These are phyloP conservation scores for Cebidichthys violaceus DNA, from an alignment of 2,113 vertebrate genomes.

Conservation along the genomic window DNA sequence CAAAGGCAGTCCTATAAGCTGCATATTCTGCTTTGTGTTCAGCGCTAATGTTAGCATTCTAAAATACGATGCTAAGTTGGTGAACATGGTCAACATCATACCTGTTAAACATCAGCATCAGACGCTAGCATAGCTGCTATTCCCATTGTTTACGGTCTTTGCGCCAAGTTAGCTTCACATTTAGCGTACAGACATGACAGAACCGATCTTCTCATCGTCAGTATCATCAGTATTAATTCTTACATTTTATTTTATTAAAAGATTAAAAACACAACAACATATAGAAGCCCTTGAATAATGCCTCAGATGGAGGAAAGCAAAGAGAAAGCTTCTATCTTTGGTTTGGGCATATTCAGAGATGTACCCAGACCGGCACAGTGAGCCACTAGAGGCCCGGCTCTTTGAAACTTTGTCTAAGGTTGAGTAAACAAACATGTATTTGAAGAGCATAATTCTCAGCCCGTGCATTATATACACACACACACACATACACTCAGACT, in stretches of 20 bases:
- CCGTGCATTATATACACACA: slow-evolving; percentile 6
- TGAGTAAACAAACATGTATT: slow-evolving; percentile 61
- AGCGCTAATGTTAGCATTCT: neutral
- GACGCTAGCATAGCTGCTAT: no score
- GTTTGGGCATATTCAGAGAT: slow-evolving; percentile 10
- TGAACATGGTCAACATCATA: neutral
- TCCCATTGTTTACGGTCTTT: no score
- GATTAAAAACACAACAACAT: neutral
- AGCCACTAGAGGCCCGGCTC: slow-evolving; percentile 31
- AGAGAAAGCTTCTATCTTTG: slow-evolving; percentile 25
- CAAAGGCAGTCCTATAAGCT: neutral
- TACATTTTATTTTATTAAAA: neutral
- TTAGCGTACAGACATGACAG: no score
- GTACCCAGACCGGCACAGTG: neutral
- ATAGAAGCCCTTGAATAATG: neutral
- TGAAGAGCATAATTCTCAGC: slow-evolving; percentile 48
- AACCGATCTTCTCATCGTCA: no score
- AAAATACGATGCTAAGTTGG: neutral
- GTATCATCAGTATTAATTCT: no score
- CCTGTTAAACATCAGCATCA: neutral
- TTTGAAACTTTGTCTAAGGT: slow-evolving; percentile 43
- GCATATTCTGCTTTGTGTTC: neutral
- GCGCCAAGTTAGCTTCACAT: no score
- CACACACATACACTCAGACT: neutral
- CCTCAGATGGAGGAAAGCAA: slow-evolving; percentile 10